phyloP scores from a whole-genome alignment of 2,888 invertebrate species.

The Nomada flava region DNA sequence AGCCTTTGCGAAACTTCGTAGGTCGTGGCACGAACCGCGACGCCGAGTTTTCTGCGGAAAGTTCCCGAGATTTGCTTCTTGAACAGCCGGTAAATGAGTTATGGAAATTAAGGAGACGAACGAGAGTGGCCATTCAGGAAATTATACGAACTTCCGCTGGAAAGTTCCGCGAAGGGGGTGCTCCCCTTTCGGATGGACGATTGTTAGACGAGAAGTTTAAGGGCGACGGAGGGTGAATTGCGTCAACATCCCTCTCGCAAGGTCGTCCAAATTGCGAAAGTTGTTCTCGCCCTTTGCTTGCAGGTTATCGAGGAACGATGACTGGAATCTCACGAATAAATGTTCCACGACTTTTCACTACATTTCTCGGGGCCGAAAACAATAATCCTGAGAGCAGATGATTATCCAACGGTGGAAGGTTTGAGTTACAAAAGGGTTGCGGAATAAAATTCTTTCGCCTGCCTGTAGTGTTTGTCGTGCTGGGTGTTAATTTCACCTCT shows the following conservation, averaged over 20 bases:
- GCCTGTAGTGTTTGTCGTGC: not conserved
- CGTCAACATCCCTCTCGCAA: slow-evolving; percentile 43
- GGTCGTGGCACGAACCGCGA: not conserved
- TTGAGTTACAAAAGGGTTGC: not conserved
- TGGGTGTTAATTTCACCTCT: slow-evolving; percentile 34
- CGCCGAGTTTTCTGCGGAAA: slow-evolving; percentile 19
- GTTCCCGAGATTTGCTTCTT: slow-evolving; percentile 46
- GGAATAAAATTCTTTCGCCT: slow-evolving; percentile 23
- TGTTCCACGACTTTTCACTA: not conserved
- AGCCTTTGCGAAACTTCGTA: slow-evolving; percentile 13
- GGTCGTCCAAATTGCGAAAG: slow-evolving; percentile 39
- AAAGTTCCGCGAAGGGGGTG: slow-evolving; percentile 45
- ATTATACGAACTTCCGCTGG: slow-evolving; percentile 62
- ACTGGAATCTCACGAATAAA: slow-evolving; percentile 12
- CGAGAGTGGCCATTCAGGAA: slow-evolving; percentile 62
- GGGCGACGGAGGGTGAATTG: not conserved
- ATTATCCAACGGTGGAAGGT: not conserved
- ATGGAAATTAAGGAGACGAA: slow-evolving; percentile 69
- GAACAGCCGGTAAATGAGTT: slow-evolving; percentile 65
- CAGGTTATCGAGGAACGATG: not conserved
- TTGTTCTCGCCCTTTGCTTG: slow-evolving; percentile 1
- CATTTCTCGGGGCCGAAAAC: not conserved
- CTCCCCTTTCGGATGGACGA: slow-evolving; percentile 22
- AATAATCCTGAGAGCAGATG: not conserved
- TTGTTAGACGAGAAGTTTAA: slow-evolving; percentile 36